Percentiles rank a stretch among this genome's conserved stretches.
Conservation (phyloP, 2,113 vertebrate species). For the Tylochromis polylepis region DNA sequence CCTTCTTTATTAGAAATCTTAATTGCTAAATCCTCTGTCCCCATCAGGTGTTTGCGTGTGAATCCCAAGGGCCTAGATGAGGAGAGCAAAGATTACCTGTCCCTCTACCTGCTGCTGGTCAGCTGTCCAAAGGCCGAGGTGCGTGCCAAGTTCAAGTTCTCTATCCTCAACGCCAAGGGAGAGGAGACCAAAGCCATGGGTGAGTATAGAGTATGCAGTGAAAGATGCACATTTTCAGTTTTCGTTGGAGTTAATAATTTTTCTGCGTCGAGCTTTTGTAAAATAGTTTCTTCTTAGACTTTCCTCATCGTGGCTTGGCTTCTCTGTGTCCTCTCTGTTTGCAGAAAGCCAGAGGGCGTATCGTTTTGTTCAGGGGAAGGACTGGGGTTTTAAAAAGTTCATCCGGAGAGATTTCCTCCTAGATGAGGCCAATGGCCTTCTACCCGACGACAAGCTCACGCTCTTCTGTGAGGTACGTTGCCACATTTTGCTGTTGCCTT, state of each 20-base stretch:
- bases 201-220: conserved; percentile 26
- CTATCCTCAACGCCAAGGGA: conserved; percentile 96
- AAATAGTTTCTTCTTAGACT: neutral
- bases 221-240: neutral
- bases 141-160: conserved; percentile 98
- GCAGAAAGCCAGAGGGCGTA: conserved; percentile 77
- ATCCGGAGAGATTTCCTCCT: conserved; percentile 76
- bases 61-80: conserved; percentile 97
- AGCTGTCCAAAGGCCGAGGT: conserved; percentile 99
- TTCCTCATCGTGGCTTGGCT: neutral
- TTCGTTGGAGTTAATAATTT: neutral
- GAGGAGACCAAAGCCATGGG: conserved; percentile 99
- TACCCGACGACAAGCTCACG: conserved; percentile 76
- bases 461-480: conserved; percentile 74
- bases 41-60: conserved; percentile 91
- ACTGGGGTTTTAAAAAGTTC: conserved; percentile 79
- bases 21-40: neutral
- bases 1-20: neutral
- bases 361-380: conserved; percentile 77
- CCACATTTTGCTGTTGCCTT: fast-evolving
- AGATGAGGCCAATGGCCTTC: conserved; percentile 74
- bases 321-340: neutral
- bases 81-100: conserved; percentile 98
- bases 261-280: neutral
- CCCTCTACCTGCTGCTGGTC: conserved; percentile 94